Base-by-base conservation (phyloP, 1,140 invertebrate species). In the Ostrea edulis region DNA sequence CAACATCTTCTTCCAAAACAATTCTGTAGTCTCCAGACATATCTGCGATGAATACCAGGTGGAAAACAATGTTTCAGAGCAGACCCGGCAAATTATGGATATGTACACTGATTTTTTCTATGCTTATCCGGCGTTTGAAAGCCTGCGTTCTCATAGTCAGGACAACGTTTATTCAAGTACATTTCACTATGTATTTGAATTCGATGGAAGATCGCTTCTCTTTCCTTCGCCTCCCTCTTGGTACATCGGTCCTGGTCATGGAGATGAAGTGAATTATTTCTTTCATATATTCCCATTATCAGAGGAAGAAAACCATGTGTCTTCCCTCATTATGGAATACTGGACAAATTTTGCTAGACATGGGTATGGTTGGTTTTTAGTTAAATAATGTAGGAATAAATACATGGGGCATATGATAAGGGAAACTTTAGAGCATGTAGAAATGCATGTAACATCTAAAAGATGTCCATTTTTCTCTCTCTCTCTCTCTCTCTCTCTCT, bases 281-380 rank as follows among this genome's bases (percentile, higher is more conserved):
- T 77, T 77, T 12, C 55, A 17, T 62, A 8, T 62, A 20, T 62
- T 20, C 8, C 55, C 55, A 5, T 20, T 7, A 7, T 17, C 35
- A 2, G 35, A 20, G 20, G 5, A 62, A 20, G 55, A 17, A 62
- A 17, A 62, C 17, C 8, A 17, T 62, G 55, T 62, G 7, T 62
- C 55, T 7, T 17, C 55, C 20, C 14, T n/a, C 12, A 0, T 62
- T 5, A 62, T 62, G 55, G 7, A 5, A 62, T 62, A 62, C 55
- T 62, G 55, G 55, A 62, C 55, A 62, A 62, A 62, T 20, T 99
- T 99, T 93, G 98, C 98, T 17, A 97, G 97, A 93, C 97, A 97
- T 22, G 98, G 98, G 98, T 99, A 95, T 62, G 55, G 7, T 62
- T 62, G 7, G n/a, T 2, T n/a, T 62, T 20, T 20, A 20, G 7